Percentiles rank a stretch among this genome's conserved stretches.
These are phyloP conservation scores for Drosophila persimilis DNA, from an alignment of 1,140 invertebrate genomes.

Conservation along the genomic window DNA sequence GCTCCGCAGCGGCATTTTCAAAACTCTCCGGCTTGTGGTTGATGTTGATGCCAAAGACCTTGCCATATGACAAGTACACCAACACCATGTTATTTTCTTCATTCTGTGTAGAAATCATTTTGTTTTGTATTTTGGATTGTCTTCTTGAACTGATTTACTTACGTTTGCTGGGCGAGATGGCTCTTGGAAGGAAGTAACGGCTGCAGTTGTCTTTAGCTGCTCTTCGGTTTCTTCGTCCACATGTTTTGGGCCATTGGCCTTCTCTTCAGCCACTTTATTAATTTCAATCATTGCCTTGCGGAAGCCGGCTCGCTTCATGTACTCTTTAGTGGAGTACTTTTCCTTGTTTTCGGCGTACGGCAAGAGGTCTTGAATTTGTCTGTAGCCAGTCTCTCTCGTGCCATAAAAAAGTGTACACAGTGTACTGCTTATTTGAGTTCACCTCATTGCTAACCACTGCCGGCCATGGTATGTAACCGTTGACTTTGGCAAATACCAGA, in stretches of 20 bases:
- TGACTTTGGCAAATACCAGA: conserved; percentile 97
- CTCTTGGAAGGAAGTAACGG: too few relatives aligned
- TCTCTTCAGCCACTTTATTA: too few relatives aligned
- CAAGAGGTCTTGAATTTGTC: conserved; percentile 77
- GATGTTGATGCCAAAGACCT: conserved; percentile 86
- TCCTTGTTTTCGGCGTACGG: conserved; percentile 68
- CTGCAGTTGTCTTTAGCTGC: too few relatives aligned
- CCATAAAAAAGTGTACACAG: conserved; percentile 97
- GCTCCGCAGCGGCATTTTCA: conserved; percentile 83
- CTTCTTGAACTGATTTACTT: too few relatives aligned
- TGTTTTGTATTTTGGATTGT: too few relatives aligned
- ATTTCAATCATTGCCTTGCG: too few relatives aligned
- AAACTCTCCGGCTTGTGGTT: conserved; percentile 83
- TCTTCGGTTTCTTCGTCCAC: too few relatives aligned
- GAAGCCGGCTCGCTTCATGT: conserved; percentile 73
- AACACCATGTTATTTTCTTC: conserved; percentile 83
- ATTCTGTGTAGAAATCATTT: conserved; percentile 17
- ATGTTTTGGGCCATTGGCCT: too few relatives aligned
- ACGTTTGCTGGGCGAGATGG: too few relatives aligned
- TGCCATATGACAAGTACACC: conserved; percentile 84
- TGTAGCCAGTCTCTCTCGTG: conserved; percentile 92
- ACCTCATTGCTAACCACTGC: conserved; percentile 91
- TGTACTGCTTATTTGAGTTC: conserved; percentile 89
- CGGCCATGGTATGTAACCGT: conserved; percentile 98
- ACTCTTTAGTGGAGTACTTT: conserved; percentile 76